Evolutionary conservation across 2,113 vertebrate species (phyloP).

Genomic region (Nesoenas mayeri): DNA sequence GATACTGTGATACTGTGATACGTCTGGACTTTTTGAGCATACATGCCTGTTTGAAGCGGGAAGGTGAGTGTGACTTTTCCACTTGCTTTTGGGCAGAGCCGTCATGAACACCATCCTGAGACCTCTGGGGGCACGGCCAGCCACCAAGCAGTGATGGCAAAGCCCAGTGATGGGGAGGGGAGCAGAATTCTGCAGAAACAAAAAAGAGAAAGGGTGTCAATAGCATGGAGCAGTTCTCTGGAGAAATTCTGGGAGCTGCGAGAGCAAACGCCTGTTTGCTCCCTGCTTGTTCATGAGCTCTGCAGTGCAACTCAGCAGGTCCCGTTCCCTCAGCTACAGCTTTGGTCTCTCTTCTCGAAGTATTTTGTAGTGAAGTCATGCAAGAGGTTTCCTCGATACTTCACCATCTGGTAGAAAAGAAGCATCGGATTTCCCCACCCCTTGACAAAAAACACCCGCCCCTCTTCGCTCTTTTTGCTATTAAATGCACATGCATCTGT

Average conservation of each 20-base stretch:
- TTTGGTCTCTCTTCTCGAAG: neutral
- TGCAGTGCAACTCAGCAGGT: neutral
- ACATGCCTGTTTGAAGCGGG: neutral
- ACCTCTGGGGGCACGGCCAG: accelerated
- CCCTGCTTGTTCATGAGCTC: neutral
- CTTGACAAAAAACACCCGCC: neutral
- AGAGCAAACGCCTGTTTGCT: accelerated
- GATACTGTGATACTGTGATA: too few species aligned
- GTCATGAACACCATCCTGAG: neutral
- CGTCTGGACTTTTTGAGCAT: neutral
- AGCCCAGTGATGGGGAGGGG: neutral
- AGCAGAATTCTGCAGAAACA: neutral
- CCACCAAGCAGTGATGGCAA: accelerated
- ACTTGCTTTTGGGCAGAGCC: neutral
- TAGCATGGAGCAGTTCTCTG: neutral
- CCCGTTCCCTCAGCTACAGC: neutral
- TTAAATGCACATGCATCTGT: neutral
- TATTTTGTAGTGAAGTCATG: neutral
- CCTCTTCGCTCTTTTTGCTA: neutral
- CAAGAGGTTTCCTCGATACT: neutral
- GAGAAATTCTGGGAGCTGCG: neutral
- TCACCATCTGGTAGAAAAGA: neutral
- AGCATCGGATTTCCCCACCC: neutral
- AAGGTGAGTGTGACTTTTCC: neutral
- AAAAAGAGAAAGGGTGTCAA: neutral